These are phyloP conservation scores for Callosobruchus maculatus DNA, from an alignment of 2,888 invertebrate species.

Conservation along the genomic window DNA sequence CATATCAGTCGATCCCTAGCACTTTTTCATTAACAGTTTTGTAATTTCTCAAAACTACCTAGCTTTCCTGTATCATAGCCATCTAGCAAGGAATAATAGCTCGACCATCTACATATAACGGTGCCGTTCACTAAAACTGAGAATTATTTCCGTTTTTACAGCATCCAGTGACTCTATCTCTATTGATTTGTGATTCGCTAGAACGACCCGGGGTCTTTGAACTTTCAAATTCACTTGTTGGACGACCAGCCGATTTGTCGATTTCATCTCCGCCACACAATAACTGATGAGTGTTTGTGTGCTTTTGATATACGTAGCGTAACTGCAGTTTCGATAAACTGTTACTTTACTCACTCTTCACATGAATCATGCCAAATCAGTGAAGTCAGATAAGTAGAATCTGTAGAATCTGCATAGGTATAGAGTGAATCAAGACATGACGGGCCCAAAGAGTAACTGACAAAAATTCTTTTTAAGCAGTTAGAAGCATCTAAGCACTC, in stretches of 20 bases:
- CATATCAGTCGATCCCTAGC: too few species aligned
- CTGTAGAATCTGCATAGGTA: too few species aligned
- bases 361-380: background rate
- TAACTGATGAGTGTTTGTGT: background rate
- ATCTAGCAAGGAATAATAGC: background rate
- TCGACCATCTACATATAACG: background rate
- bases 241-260: background rate
- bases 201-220: slow-evolving; percentile 26
- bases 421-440: too few species aligned
- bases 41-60: background rate
- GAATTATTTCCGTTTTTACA: background rate
- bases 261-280: background rate
- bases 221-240: slow-evolving; percentile 26
- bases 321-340: background rate
- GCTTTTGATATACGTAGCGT: background rate
- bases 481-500: too few species aligned
- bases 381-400: too few species aligned
- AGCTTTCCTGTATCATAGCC: background rate
- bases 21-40: too few species aligned
- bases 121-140: background rate
- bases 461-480: too few species aligned
- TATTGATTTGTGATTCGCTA: slow-evolving; percentile 24
- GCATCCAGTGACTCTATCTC: background rate
- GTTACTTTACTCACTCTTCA: background rate
- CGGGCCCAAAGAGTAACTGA: too few species aligned